phyloP scores from a whole-genome alignment of 2,888 invertebrate genomes.

The Amblyjoppa fuscipennis region DNA sequence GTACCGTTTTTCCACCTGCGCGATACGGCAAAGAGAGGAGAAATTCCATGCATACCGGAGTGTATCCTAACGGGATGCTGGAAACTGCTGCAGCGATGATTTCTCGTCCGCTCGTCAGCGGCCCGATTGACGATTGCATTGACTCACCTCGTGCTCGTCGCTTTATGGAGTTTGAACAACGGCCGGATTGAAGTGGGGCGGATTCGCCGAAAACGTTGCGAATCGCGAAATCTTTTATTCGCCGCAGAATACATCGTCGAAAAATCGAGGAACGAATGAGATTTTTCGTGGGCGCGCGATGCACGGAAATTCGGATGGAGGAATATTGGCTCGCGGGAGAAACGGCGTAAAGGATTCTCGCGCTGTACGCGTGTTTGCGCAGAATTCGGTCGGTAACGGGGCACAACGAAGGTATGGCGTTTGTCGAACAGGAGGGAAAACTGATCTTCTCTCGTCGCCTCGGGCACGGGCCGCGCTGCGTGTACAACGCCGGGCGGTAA shows the following conservation, averaged over 20 bases:
- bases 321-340: not conserved
- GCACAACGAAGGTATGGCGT: not conserved
- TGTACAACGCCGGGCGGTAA: not conserved
- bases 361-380: not conserved
- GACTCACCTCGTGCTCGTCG: not conserved
- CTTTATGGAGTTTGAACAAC: not conserved
- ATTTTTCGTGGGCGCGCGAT: not conserved
- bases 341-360: conserved; percentile 4
- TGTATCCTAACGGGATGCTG: conserved; percentile 52
- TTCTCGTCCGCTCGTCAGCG: not conserved
- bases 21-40: conserved; percentile 46
- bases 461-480: not conserved
- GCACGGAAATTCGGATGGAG: not conserved
- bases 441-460: not conserved
- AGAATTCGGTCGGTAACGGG: conserved; percentile 1
- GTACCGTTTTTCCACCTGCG: conserved; percentile 39
- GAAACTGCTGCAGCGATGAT: conserved; percentile 16
- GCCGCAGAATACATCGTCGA: not conserved
- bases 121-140: conserved; percentile 4
- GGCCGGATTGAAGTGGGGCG: not conserved
- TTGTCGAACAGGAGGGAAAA: not conserved
- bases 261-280: not conserved
- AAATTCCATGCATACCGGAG: conserved; percentile 67
- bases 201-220: not conserved
- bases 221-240: conserved; percentile 6